A percentile compares a stretch with the other conserved stretches of the same genome.
Evolutionary conservation across 92 coral and sea anemone genomes (phyloP).

Genomic region (Metridium senile): DNA sequence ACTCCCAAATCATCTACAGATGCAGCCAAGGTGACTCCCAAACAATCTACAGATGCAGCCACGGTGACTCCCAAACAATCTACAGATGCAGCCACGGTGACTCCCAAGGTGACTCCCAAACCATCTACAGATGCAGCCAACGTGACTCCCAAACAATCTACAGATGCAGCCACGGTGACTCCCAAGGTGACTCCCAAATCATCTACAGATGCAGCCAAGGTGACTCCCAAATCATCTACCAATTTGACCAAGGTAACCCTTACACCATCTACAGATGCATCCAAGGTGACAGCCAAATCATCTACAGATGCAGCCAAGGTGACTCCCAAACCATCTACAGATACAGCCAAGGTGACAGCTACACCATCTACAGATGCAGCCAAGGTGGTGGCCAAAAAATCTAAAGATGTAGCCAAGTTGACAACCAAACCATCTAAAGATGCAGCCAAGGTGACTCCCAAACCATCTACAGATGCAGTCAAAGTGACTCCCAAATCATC

Average conservation of each 20-base stretch:
- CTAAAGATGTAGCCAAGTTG: slow-evolving; percentile 18
- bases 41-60: slow-evolving; percentile 2
- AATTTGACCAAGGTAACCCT: slow-evolving; percentile 8
- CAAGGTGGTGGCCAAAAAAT: slow-evolving; percentile 20
- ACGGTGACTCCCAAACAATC: slow-evolving; percentile 29
- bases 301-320: slow-evolving; percentile 6
- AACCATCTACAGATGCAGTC: slow-evolving; percentile 17
- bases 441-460: slow-evolving; percentile 22
- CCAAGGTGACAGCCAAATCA: slow-evolving; percentile 10
- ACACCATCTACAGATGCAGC: slow-evolving; percentile 21
- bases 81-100: slow-evolving; percentile 2
- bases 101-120: too few species aligned
- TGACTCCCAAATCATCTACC: slow-evolving; percentile 23
- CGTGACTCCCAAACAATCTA: slow-evolving; percentile 4
- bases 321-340: slow-evolving; percentile 25
- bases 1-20: slow-evolving; percentile 15
- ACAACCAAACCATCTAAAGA: slow-evolving; percentile 14
- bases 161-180: background rate
- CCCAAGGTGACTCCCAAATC: slow-evolving; percentile 11
- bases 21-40: slow-evolving; percentile 1
- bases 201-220: slow-evolving; percentile 5
- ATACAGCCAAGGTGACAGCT: slow-evolving; percentile 2
- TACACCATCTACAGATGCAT: slow-evolving; percentile 8
- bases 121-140: slow-evolving; percentile 7
- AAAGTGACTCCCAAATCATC: slow-evolving; percentile 22